These are phyloP conservation scores for Phaenicophaeus curvirostris DNA, from an alignment of 2,797 vertebrate genomes.

Conservation along the genomic window DNA sequence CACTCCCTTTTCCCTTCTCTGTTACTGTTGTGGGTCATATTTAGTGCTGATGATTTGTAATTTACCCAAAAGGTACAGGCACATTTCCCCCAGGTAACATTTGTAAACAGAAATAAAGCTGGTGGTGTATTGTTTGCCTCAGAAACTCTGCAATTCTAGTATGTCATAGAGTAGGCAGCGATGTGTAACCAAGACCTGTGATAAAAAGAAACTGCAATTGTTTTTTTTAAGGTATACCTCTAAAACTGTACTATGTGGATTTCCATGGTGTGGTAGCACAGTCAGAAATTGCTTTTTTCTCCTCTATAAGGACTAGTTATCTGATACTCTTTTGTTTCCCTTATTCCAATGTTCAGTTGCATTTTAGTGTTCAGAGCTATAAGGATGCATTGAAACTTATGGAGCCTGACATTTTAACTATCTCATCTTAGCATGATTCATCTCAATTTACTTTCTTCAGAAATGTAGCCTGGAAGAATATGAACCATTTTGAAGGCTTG, in stretches of 20 bases:
- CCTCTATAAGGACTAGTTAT: conserved; percentile 45
- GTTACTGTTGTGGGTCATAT: conserved; percentile 44
- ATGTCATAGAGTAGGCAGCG: conserved; percentile 27
- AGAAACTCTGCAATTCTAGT: conserved; percentile 53
- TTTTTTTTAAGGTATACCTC: conserved; percentile 37
- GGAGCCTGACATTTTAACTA: conserved; percentile 76
- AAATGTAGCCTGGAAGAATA: conserved; percentile 70
- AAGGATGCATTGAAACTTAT: conserved; percentile 76
- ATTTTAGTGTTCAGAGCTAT: conserved; percentile 73
- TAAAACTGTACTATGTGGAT: conserved; percentile 56
- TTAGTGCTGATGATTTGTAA: conserved; percentile 63
- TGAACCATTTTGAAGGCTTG: conserved; percentile 39
- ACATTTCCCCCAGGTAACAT: conserved; percentile 69
- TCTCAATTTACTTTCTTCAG: conserved; percentile 77
- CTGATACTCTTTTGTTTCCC: conserved; percentile 73
- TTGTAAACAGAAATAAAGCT: conserved; percentile 72
- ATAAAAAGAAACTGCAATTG: conserved; percentile 67
- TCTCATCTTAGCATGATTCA: conserved; percentile 72
- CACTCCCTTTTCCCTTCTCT: background rate
- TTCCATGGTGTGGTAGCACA: background rate
- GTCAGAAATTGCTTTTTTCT: conserved; percentile 45
- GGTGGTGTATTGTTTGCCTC: conserved; percentile 57
- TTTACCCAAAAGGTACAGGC: conserved; percentile 64
- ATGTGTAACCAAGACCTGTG: conserved; percentile 57
- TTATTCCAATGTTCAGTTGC: conserved; percentile 71